phyloP scores from a whole-genome alignment of 2,888 invertebrate genomes.

The Drosophila barbarae region DNA sequence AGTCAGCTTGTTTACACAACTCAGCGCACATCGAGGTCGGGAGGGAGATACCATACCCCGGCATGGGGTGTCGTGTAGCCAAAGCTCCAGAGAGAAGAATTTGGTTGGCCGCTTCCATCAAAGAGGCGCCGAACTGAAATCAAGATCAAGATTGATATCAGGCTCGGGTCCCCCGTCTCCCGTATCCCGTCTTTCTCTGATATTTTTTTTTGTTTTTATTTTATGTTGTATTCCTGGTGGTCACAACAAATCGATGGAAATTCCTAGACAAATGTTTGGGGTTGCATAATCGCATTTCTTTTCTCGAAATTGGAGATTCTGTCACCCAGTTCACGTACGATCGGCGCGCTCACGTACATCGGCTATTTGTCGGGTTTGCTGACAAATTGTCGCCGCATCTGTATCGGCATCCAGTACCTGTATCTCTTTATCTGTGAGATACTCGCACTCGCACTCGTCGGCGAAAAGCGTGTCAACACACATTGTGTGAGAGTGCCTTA shows the following conservation, averaged over 20 bases:
- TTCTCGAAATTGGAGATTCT: conserved; percentile 37
- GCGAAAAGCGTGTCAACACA: conserved; percentile 71
- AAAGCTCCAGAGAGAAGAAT: conserved; percentile 60
- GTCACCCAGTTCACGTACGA: conserved; percentile 72
- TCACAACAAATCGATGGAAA: conserved; percentile 51
- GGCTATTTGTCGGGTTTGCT: conserved; percentile 62
- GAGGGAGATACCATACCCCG: conserved; percentile 35
- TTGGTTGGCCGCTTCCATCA: conserved; percentile 68
- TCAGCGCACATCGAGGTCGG: conserved; percentile 78
- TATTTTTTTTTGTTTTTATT: not conserved
- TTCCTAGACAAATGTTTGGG: conserved; percentile 47
- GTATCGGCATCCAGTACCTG: conserved; percentile 40
- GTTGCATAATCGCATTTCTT: conserved; percentile 39
- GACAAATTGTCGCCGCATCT: conserved; percentile 68
- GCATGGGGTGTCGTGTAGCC: conserved; percentile 49
- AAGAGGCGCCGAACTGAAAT: conserved; percentile 75
- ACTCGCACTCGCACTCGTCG: conserved; percentile 20
- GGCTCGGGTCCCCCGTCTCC: conserved; percentile 9
- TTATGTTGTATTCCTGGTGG: conserved; percentile 32
- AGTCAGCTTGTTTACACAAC: conserved; percentile 79
- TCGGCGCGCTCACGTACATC: conserved; percentile 63
- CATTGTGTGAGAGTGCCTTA: conserved; percentile 56
- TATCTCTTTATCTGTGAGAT: conserved; percentile 28
- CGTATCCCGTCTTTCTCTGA: too few species aligned
- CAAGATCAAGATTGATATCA: conserved; percentile 73